Evolutionary conservation across 2,113 vertebrate species (phyloP).

Genomic region (Macrotis lagotis): DNA sequence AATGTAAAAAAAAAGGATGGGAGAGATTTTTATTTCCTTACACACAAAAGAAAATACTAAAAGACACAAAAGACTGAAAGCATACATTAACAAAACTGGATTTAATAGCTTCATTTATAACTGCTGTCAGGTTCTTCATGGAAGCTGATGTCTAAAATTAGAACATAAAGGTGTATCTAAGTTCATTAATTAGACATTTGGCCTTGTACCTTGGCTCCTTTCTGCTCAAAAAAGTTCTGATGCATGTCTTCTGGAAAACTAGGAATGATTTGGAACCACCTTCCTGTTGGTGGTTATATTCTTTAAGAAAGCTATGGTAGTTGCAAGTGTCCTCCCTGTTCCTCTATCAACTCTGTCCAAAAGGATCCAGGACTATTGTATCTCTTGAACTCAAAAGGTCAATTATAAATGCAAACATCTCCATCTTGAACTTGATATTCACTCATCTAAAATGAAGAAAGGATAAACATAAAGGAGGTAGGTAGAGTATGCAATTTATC

Average conservation of each 20-base stretch:
- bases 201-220: neutral
- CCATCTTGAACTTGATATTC: neutral
- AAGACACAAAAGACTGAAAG: neutral
- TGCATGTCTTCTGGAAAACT: neutral
- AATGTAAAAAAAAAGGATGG: neutral
- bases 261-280: neutral
- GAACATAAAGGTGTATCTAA: neutral
- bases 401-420: neutral
- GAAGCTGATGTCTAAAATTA: neutral
- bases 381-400: neutral
- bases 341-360: neutral
- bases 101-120: neutral
- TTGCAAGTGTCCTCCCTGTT: neutral
- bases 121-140: neutral
- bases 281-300: neutral
- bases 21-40: neutral
- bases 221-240: neutral
- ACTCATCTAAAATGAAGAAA: neutral
- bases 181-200: neutral
- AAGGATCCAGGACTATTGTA: neutral
- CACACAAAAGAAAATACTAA: neutral
- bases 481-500: neutral
- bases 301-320: neutral
- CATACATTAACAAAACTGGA: neutral
- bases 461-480: neutral